These are phyloP conservation scores for Molothrus aeneus DNA, from an alignment of 2,797 vertebrate species.

Conservation along the genomic window DNA sequence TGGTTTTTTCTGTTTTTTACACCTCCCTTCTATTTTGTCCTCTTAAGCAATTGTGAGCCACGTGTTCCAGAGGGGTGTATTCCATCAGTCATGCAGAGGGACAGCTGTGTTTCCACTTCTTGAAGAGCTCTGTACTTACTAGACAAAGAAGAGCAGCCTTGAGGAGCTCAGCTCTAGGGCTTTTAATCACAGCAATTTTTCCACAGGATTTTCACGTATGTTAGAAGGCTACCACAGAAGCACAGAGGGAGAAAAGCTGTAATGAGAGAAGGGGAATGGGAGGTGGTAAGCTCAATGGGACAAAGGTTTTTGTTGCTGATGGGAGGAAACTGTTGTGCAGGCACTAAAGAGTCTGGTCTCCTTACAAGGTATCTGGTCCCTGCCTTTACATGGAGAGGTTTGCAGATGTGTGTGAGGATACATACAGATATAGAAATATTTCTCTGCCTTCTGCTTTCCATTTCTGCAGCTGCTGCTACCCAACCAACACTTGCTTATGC, in stretches of 20 bases:
- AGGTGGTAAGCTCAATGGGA: neutral
- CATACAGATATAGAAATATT: too few relatives aligned
- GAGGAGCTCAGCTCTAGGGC: neutral
- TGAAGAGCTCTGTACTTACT: neutral
- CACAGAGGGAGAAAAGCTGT: neutral
- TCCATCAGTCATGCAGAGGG: neutral
- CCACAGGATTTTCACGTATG: neutral
- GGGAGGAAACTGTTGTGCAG: neutral
- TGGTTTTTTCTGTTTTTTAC: neutral
- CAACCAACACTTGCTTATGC: neutral
- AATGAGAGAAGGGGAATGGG: neutral
- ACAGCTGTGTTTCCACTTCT: neutral
- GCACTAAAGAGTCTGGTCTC: neutral
- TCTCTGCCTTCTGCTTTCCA: too few relatives aligned
- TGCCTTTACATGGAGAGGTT: neutral
- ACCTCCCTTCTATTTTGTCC: neutral
- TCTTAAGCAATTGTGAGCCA: neutral
- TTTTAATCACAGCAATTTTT: neutral
- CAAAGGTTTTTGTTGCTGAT: neutral
- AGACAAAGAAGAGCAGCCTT: neutral
- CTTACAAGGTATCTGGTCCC: neutral
- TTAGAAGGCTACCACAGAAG: neutral
- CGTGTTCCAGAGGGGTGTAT: neutral
- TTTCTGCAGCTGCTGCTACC: neutral
- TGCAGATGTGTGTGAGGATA: neutral